Evolutionary conservation across 2,797 vertebrate genomes (phyloP), one percentile per base, ranked within the genome.

Genomic region (Brachyalestes nurse): DNA sequence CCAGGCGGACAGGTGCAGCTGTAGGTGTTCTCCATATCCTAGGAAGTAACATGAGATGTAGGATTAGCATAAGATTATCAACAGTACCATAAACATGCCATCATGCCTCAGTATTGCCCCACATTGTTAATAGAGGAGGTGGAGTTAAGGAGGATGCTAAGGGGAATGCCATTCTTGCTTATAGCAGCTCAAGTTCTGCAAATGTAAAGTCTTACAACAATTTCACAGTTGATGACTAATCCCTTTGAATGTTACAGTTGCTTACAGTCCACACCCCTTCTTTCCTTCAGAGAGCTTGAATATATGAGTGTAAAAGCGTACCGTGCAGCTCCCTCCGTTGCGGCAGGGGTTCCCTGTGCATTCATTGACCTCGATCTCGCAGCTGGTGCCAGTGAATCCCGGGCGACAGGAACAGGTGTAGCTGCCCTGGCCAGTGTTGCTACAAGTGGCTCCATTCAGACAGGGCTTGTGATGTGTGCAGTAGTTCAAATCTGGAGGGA

Each of bases 391-490:
- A 0, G 95, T 95, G 86, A 93, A 98, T 6, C 98, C 98, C 0
- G 97, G 97, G 49, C 93, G 94, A 78, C 98, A 99, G 2, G 97
- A 95, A 86, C 98, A 99, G 0, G 98, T 99, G 88, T 99, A 99
- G 91, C 97, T 99, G 23, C 98, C 98, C 89, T 99, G 97, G 47
- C 97, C 98, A 0, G 98, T 99, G 90, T 99, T 99, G 82, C 96
- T 97, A 81, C 98, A 99, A 1, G 97, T 98, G 89, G 97, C 98
- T 83, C 96, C 96, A 64, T 99, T 99, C 82, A 94, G 93, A 87
- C 98, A 99, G 55, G 98, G 98, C 82, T 96, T 97, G 84, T 99
- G 98, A 86, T 99, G 97, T 0, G 98, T 99, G 80, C 98, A 99
- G 93, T 99, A 99, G 91, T 99, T 99, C 85, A 99, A 92, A 90